These are phyloP conservation scores for Turnix velox DNA, from an alignment of 2,113 vertebrate species.

Conservation along the genomic window DNA sequence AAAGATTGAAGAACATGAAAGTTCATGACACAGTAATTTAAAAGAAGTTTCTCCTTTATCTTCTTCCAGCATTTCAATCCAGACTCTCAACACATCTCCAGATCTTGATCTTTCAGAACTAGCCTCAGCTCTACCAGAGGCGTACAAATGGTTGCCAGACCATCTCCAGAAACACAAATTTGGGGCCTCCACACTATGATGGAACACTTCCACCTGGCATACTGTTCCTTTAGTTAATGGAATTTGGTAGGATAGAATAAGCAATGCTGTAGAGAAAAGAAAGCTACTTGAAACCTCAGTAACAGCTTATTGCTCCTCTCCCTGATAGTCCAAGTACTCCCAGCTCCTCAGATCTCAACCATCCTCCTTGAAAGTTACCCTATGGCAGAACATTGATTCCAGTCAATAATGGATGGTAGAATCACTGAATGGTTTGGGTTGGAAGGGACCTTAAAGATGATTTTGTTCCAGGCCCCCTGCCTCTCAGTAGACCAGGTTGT, in stretches of 20 bases:
- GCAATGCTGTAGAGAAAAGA: neutral
- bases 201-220: rapidly evolving
- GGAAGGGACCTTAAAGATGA: too few relatives aligned
- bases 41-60: neutral
- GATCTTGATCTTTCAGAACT: rapidly evolving
- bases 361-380: neutral
- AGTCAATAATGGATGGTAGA: neutral
- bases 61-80: neutral
- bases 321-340: rapidly evolving
- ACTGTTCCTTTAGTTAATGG: rapidly evolving
- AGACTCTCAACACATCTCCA: neutral
- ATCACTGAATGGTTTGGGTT: too few relatives aligned
- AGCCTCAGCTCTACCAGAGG: neutral
- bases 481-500: too few relatives aligned
- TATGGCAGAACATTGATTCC: neutral
- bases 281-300: neutral
- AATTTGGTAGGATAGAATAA: neutral
- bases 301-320: neutral
- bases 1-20: neutral
- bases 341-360: neutral
- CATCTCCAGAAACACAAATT: neutral
- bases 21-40: neutral
- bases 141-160: neutral
- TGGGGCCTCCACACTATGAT: neutral
- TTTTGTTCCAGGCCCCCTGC: too few relatives aligned